Percentiles rank a stretch among this genome's conserved stretches.
Evolutionary conservation across 2,888 invertebrate species (phyloP).

Genomic region (Penaeus monodon): DNA sequence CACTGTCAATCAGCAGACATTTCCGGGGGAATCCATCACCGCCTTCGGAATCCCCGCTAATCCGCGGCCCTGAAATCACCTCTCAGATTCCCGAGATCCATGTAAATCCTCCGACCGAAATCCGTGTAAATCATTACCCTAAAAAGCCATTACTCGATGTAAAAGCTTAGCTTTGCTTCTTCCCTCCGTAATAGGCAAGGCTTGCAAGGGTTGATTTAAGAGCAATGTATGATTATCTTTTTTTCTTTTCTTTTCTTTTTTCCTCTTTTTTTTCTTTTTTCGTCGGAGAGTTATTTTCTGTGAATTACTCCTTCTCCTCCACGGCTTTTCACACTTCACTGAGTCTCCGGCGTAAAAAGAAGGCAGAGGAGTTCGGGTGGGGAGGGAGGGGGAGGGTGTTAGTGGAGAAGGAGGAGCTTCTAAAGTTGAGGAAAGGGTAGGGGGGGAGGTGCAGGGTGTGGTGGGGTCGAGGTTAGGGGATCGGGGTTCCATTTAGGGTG

Average conservation of each 20-base stretch:
- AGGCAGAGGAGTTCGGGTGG: not conserved
- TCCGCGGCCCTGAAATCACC: not conserved
- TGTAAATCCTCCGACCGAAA: not conserved
- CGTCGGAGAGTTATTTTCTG: slow-evolving; percentile 21
- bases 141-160: not conserved
- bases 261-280: no score
- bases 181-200: not conserved
- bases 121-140: slow-evolving; percentile 4
- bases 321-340: slow-evolving; percentile 18
- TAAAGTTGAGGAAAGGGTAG: not conserved
- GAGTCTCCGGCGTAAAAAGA: not conserved
- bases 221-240: slow-evolving; percentile 26
- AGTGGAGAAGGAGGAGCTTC: not conserved
- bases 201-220: slow-evolving; percentile 7
- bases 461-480: not conserved
- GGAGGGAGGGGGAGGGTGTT: not conserved
- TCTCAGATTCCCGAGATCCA: not conserved
- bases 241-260: not conserved
- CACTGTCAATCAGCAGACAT: no score
- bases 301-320: slow-evolving; percentile 31
- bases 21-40: no score
- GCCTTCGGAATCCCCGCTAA: no score
- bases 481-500: not conserved
- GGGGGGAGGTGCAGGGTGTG: not conserved
- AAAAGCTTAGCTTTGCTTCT: not conserved